Percentiles rank a stretch among this genome's conserved stretches.
These are phyloP conservation scores for Pemphredon lugubris DNA, from an alignment of 2,888 invertebrate genomes.

Conservation along the genomic window DNA sequence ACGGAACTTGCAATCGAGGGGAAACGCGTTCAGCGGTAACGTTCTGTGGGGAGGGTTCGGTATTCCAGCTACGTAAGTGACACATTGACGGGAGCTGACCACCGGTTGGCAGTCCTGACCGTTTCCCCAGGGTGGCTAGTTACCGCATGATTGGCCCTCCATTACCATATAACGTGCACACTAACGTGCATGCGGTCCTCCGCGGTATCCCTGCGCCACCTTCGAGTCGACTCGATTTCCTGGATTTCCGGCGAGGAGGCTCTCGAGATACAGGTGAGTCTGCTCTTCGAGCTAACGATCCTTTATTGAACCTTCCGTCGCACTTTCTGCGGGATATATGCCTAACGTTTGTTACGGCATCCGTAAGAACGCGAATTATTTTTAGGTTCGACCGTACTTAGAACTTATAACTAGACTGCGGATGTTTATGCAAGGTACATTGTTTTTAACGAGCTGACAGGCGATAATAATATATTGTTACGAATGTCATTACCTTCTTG, in stretches of 20 bases:
- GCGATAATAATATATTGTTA: no score
- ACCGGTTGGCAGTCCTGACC: slow-evolving; percentile 79
- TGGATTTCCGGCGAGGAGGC: slow-evolving; percentile 14
- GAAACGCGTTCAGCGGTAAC: slow-evolving; percentile 67
- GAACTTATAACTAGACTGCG: no score
- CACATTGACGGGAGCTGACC: slow-evolving; percentile 81
- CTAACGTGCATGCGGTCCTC: slow-evolving; percentile 65
- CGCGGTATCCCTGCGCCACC: slow-evolving; percentile 57
- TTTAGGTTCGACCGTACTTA: no score
- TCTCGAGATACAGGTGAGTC: slow-evolving; percentile 1
- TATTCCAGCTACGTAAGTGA: slow-evolving; percentile 80
- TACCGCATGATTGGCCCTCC: slow-evolving; percentile 81
- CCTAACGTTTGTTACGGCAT: no score
- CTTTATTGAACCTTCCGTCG: not conserved
- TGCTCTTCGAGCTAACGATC: no score
- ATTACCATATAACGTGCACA: slow-evolving; percentile 79
- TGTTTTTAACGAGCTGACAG: no score
- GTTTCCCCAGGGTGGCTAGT: slow-evolving; percentile 80
- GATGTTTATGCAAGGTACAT: no score
- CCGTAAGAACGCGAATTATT: no score
- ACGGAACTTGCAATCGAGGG: slow-evolving; percentile 73
- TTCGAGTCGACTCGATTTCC: slow-evolving; percentile 45
- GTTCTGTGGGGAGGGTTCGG: slow-evolving; percentile 74
- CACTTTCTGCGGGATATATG: no score
- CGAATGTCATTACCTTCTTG: no score